Base-by-base conservation (phyloP, 2,888 invertebrate genomes). In the Polia nebulosa region DNA sequence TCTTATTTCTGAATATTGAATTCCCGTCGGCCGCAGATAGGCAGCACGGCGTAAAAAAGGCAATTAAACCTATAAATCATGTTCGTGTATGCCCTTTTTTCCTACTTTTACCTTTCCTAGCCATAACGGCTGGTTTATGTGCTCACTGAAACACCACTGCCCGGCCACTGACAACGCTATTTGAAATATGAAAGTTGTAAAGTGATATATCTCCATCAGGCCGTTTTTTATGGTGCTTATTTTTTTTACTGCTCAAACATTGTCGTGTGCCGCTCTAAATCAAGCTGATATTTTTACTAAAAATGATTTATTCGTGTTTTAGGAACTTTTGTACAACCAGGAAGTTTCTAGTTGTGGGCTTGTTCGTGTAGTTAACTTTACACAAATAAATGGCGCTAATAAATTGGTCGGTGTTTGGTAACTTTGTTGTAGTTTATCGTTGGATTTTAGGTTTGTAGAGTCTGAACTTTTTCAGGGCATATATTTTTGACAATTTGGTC, bases 61-160 rank as follows among this genome's bases (percentile, higher is more conserved):
- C 93, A 94, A 94, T 94, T 93, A 93, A 94, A 92, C 86, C 87
- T 79, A 92, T 95, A 94, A 94, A 94, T 95, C 94, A 94, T 87
- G 87, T 91, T 87, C 91, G 89, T 88, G 87, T 88, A 83, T 87
- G 87, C 87, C 85, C 81, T 86, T 86, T 76, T 89, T 85, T 84
- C 85, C 81, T 80, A 79, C 85, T 89, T 91, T 89, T 89, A 86
- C 87, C 87, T 87, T 84, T 87, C 83, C 85, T 77, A 82, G 81
- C 89, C 87, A 89, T 90, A 89, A 89, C 86, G 85, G 71, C 70
- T 65, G 87, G 87, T 90, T 93, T 91, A 91, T 91, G 90, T 88
- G 87, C 84, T 85, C 84, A 87, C 83, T 87, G 89, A 86, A 89
- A 89, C 81, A 79, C 76, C 88, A 81, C 86, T 87, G 87, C 87